Evolutionary conservation across 2,888 invertebrate genomes (phyloP), one percentile per base, ranked within the genome.

Genomic region (Aspidiotus destructor): DNA sequence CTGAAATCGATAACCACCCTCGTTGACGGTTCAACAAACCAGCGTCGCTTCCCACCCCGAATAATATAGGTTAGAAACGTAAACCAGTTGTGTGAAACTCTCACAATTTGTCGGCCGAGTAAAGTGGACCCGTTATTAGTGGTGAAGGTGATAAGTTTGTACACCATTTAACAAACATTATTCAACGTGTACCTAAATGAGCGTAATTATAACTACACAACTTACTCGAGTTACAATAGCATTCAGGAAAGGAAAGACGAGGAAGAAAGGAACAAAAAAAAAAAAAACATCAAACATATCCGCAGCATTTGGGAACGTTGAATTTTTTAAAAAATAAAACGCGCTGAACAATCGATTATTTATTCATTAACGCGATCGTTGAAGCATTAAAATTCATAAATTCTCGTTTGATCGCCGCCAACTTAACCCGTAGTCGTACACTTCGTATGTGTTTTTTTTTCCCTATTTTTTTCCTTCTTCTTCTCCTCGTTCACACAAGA

Each of bases 371-470:
- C 54, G 55, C 16, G 11, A 15, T 63, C 63, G 54, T 52, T 54
- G 63, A 53, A 41, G 52, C 63, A 63, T 63, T 63, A 63, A 63
- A 63, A 63, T 63, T 63, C 63, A 63, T 63, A 63, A 63, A 63
- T 63, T 63, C 28, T 28, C 63, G 54, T 54, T 63, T 53, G 63
- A 54, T 63, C 53, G 63, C 52, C 54, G 52, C 11, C 10, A 55
- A 55, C 15, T 16, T n/a, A 42, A 60, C 41, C 28, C 28, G 28
- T 28, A 28, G 28, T 28, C 28, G 28, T 28, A 28, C 3, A 53
- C 15, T 52, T 52, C 53, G 52, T 63, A 28, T 15, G 63, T 63
- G 63, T 63, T 63, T 53, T 63, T 53, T 63, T 54, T 54, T 28
- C 5, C 28, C 28, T 28, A 28, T 28, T 28, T 28, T 28, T 28